Percentiles rank a stretch among this genome's conserved stretches.
phyloP scores from a whole-genome alignment of 2,888 invertebrate genomes.

The Philonicus albiceps region DNA sequence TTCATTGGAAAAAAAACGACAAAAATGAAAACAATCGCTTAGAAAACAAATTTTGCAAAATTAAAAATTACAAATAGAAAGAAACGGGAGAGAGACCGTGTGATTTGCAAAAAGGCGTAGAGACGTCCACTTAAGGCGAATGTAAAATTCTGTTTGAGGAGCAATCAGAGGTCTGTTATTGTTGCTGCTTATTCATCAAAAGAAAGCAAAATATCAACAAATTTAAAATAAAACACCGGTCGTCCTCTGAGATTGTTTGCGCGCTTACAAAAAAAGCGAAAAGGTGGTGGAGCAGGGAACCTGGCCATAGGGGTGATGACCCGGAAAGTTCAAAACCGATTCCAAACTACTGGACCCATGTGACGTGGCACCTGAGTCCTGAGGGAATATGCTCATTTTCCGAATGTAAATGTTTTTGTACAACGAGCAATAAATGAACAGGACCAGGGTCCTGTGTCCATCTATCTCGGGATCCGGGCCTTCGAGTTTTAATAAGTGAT shows the following conservation, averaged over 20 bases:
- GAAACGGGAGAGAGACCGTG: background rate
- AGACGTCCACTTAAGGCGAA: background rate
- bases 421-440: background rate
- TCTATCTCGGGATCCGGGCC: background rate
- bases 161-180: constrained; percentile 19
- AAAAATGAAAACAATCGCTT: background rate
- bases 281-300: background rate
- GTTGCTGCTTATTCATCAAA: background rate
- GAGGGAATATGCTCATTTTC: background rate
- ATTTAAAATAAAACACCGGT: background rate
- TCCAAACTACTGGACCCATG: background rate
- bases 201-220: background rate
- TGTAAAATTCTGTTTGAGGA: constrained; percentile 18
- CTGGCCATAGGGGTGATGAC: constrained; percentile 4
- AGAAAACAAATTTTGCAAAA: background rate
- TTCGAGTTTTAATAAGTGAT: constrained; percentile 34
- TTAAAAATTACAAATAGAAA: background rate
- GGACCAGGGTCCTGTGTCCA: background rate
- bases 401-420: constrained; percentile 16
- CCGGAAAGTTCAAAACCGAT: constrained; percentile 11
- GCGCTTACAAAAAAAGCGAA: background rate
- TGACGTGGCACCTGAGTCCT: background rate
- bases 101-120: constrained; percentile 11
- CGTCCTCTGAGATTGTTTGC: background rate
- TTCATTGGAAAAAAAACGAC: background rate